A percentile compares a stretch with the other conserved stretches of the same genome.
Conservation (phyloP, 92 coral and sea anemone species). For the Bergia sp. region DNA sequence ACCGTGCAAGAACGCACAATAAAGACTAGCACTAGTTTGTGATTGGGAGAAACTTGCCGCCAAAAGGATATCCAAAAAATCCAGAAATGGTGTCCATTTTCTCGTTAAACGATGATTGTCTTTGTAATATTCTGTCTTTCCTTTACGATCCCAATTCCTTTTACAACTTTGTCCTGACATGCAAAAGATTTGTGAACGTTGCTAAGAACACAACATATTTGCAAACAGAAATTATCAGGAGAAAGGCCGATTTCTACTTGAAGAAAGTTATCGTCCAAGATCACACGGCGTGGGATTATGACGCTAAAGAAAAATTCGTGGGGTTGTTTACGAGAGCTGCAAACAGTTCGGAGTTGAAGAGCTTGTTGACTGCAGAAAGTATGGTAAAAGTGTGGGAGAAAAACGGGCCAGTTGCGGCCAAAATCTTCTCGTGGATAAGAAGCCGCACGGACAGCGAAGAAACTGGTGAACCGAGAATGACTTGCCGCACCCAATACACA, state of each 20-base stretch:
- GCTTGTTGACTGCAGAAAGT: constrained; percentile 33
- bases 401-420: constrained; percentile 73
- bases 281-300: background rate
- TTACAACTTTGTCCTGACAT: constrained; percentile 48
- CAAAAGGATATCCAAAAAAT: background rate
- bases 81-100: constrained; percentile 47
- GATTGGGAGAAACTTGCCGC: constrained; percentile 15
- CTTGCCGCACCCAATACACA: constrained; percentile 7
- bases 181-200: constrained; percentile 50
- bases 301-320: background rate
- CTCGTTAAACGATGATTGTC: constrained; percentile 53
- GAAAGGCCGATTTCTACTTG: constrained; percentile 57
- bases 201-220: constrained; percentile 38
- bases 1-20: background rate
- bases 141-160: constrained; percentile 34
- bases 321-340: constrained; percentile 29
- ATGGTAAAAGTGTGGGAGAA: constrained; percentile 54
- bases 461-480: constrained; percentile 22
- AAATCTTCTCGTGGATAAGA: constrained; percentile 65
- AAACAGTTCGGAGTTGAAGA: constrained; percentile 15
- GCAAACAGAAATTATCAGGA: constrained; percentile 41
- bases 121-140: constrained; percentile 37
- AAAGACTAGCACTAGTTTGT: constrained; percentile 31
- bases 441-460: constrained; percentile 24
- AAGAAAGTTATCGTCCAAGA: constrained; percentile 33